Base-by-base conservation (phyloP, 1,140 invertebrate species). In the Leptinotarsa defecta region DNA sequence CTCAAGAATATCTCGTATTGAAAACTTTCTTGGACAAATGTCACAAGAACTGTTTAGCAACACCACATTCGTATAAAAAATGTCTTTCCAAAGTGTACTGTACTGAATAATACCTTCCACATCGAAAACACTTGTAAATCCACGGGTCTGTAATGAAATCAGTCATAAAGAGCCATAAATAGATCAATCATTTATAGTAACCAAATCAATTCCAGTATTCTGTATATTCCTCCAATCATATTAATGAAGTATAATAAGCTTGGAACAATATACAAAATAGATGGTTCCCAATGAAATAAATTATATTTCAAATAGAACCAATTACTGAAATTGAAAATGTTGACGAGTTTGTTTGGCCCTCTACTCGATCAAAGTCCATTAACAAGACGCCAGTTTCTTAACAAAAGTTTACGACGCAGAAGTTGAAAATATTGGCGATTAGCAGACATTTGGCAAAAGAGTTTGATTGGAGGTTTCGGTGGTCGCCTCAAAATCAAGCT, bases 101-200 rank as follows among this genome's bases (percentile, higher is more conserved):
- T 68, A 87, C 84, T 64, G 82, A 83, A 80, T 88, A 89, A 75
- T 73, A 78, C 68, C 87, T 83, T 71, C 86, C 84, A 74, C 88
- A 87, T 71, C 85, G 84, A 76, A 81, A 82, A 78, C 85, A 84
- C 77, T 80, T 81, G 82, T 81, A 78, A 20, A 79, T 84, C 80
- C 68, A 79, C 19, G 77, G 68, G 73, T 78, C 81, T 82, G 81
- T 71, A 82, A 81, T 77, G 34, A 43, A 43, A 43, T 77, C 80
- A 69, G 71, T 13, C 67, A 68, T 68, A 43, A 15, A 34, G 6
- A 34, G 27, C n/a, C 8, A 68, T n/a, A 43, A 48, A n/a, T 17
- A 48, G 43, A 11, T 22, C n/a, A 68, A 68, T 13, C 27, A 19
- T 17, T 57, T 24, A 34, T 34, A 68, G 67, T 27, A n/a, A 8